phyloP scores from a whole-genome alignment of 2,888 invertebrate genomes.

The Aphidius colemani region DNA sequence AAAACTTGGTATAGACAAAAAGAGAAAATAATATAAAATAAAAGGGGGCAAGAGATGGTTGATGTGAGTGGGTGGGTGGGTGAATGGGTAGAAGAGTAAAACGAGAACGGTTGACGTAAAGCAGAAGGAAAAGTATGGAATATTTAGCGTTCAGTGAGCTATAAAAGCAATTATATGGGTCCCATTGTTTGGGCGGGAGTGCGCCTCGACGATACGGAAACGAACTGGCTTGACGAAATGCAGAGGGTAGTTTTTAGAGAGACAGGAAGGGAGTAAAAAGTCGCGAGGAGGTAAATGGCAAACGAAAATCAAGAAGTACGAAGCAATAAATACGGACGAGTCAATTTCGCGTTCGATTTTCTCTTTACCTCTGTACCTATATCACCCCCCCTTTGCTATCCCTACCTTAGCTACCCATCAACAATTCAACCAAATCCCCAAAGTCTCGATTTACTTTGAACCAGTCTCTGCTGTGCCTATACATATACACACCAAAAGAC shows the following conservation, averaged over 20 bases:
- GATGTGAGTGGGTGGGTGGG: conserved; percentile 5
- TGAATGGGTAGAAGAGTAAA: conserved; percentile 14
- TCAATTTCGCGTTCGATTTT: conserved; percentile 40
- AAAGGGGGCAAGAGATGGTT: conserved; percentile 25
- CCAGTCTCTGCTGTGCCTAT: neutral
- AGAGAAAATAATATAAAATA: conserved; percentile 32
- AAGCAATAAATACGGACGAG: conserved; percentile 55
- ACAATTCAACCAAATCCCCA: conserved; percentile 30
- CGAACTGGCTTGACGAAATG: conserved; percentile 37
- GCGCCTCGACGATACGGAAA: conserved; percentile 56
- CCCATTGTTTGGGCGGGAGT: conserved; percentile 58
- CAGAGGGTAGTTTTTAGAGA: conserved; percentile 26
- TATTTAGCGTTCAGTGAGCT: conserved; percentile 60
- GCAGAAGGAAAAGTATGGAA: conserved; percentile 57
- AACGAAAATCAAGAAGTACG: conserved; percentile 51
- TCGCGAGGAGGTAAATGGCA: conserved; percentile 26
- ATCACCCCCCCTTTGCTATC: conserved; percentile 15
- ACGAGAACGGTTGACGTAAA: conserved; percentile 35
- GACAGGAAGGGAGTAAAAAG: conserved; percentile 32
- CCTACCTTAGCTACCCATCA: neutral
- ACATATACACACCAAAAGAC: no score
- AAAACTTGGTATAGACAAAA: neutral
- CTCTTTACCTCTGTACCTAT: conserved; percentile 23
- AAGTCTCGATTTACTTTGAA: conserved; percentile 46
- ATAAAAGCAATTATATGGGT: conserved; percentile 60